Evolutionary conservation across 2,888 invertebrate species (phyloP).

Genomic region (Chaetogeoica ovagalla): DNA sequence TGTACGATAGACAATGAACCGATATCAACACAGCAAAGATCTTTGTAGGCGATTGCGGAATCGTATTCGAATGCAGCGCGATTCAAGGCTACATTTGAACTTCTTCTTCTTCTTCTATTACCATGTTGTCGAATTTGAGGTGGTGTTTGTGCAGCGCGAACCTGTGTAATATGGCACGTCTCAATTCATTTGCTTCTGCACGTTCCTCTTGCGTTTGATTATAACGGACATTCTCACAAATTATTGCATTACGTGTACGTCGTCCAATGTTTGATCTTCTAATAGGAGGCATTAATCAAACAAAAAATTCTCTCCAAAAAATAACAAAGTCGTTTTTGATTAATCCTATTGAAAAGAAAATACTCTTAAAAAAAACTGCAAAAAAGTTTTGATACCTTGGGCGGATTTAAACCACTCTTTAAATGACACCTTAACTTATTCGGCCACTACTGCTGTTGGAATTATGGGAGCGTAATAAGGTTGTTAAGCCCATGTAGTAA

Average conservation of each 20-base stretch:
- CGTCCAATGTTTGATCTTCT: too few relatives aligned
- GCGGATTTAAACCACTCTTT: too few relatives aligned
- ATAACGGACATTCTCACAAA: too few relatives aligned
- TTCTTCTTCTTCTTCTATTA: constrained; percentile 2
- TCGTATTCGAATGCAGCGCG: constrained; percentile 23
- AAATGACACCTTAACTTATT: neutral
- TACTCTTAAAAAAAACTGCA: neutral
- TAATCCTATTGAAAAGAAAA: constrained; percentile 1
- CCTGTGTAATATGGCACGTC: neutral
- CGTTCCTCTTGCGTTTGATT: constrained; percentile 10
- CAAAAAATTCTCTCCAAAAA: too few relatives aligned
- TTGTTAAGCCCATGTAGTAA: too few relatives aligned
- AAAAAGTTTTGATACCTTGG: too few relatives aligned
- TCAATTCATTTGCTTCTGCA: constrained; percentile 3
- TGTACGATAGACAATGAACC: constrained; percentile 8
- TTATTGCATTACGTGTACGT: too few relatives aligned
- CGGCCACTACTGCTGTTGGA: neutral
- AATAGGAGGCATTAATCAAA: too few relatives aligned
- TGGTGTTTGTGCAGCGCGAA: neutral
- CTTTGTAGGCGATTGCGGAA: constrained; percentile 26
- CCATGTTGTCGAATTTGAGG: constrained; percentile 18
- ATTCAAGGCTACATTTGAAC: constrained; percentile 18
- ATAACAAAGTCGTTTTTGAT: too few relatives aligned
- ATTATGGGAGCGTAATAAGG: too few relatives aligned
- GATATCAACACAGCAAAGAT: constrained; percentile 21